Percentiles rank a stretch among this genome's conserved stretches.
phyloP scores from a whole-genome alignment of 2,888 invertebrate genomes.

The Branchellion lobata region DNA sequence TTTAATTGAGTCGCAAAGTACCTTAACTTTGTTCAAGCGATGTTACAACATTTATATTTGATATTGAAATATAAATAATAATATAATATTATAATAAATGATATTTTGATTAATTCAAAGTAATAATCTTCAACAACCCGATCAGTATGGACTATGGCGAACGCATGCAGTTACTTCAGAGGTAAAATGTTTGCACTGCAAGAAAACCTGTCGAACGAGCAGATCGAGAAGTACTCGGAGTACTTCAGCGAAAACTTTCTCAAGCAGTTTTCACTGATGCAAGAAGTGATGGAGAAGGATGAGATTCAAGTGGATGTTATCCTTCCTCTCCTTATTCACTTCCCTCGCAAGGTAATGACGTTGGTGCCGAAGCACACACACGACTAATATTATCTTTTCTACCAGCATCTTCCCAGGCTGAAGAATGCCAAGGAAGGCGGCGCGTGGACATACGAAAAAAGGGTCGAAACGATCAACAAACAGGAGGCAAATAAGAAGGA shows the following conservation, averaged over 20 bases:
- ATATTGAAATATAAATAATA: no score
- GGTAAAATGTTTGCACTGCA: not conserved
- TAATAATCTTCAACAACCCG: no score
- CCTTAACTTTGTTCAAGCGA: no score
- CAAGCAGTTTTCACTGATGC: constrained; percentile 10
- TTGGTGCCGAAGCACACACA: no score
- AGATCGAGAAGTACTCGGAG: not conserved
- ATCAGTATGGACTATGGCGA: constrained; percentile 5
- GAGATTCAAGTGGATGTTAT: not conserved
- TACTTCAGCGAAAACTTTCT: not conserved
- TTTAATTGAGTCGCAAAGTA: no score
- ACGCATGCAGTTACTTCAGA: not conserved
- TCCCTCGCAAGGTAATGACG: no score
- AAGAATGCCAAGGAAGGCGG: not conserved
- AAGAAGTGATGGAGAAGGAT: constrained; percentile 10
- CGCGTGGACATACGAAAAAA: not conserved
- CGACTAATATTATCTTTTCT: no score
- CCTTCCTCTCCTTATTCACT: not conserved
- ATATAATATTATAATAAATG: no score
- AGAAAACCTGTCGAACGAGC: not conserved
- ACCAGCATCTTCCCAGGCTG: not conserved
- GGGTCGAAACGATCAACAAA: not conserved
- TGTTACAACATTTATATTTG: no score
- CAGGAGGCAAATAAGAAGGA: not conserved
- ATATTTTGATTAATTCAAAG: no score